Evolutionary conservation across 2,888 invertebrate genomes (phyloP).

Genomic region (Rhogogaster chlorosoma): DNA sequence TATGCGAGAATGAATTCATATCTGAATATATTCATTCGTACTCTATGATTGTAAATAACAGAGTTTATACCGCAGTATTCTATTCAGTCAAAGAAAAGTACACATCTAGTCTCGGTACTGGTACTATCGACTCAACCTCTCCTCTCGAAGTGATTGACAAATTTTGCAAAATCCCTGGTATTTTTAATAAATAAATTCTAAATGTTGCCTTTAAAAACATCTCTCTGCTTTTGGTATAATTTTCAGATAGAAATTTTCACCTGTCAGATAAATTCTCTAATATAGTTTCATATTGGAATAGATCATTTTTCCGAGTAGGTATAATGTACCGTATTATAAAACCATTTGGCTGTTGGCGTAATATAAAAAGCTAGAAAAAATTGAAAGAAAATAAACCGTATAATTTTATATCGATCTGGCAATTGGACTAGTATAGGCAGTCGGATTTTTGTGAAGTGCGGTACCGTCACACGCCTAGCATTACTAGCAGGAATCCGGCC

Average conservation of each 20-base stretch:
- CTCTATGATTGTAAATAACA: conserved; percentile 27
- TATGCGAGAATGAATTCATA: conserved; percentile 26
- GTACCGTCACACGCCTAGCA: neutral
- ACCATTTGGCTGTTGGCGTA: neutral
- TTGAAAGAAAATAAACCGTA: neutral
- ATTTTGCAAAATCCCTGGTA: neutral
- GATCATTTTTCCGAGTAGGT: neutral
- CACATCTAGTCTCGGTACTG: neutral
- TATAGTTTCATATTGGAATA: neutral
- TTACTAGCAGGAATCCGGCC: neutral
- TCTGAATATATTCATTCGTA: conserved; percentile 29
- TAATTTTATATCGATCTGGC: neutral
- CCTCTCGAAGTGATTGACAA: neutral
- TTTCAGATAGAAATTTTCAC: neutral
- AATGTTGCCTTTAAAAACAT: neutral
- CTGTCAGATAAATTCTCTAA: neutral
- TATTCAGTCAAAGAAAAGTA: neutral
- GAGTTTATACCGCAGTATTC: neutral
- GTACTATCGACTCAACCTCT: neutral
- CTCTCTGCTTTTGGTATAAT: neutral
- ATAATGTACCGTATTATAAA: neutral
- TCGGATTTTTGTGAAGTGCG: neutral
- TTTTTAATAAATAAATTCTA: neutral
- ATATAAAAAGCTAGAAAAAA: neutral
- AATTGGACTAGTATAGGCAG: conserved; percentile 4